Percentiles rank a stretch among this genome's conserved stretches.
phyloP scores from a whole-genome alignment of 2,888 invertebrate genomes.

The Cheilosia vulpina region DNA sequence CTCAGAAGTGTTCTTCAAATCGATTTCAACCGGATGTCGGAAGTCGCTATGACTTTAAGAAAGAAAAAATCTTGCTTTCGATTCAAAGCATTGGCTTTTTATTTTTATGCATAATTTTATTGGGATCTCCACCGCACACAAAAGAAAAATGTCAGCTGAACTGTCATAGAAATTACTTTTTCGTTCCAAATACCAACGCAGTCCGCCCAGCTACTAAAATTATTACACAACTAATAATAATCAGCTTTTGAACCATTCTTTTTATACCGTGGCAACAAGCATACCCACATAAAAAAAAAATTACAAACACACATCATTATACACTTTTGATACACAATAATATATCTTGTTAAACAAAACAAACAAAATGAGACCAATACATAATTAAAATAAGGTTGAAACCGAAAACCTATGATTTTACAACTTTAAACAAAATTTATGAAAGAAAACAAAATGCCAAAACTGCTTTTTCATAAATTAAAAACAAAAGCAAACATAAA shows the following conservation, averaged over 20 bases:
- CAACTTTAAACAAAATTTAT: conserved; percentile 1
- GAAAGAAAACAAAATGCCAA: conserved; percentile 33
- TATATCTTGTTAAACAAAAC: conserved; percentile 59
- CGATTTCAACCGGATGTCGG: no score
- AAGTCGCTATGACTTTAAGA: no score
- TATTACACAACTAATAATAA: conserved; percentile 13
- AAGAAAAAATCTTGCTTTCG: no score
- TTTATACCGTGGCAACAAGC: conserved; percentile 62
- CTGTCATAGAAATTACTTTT: not conserved
- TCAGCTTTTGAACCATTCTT: conserved; percentile 59
- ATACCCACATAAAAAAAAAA: conserved; percentile 21
- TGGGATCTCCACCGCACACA: no score
- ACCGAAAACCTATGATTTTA: conserved; percentile 29
- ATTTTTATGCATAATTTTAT: no score
- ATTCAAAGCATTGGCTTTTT: no score
- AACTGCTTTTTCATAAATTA: conserved; percentile 36
- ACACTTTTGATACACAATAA: conserved; percentile 72
- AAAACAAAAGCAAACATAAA: conserved; percentile 9
- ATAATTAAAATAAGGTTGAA: conserved; percentile 40
- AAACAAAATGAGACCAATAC: conserved; percentile 68
- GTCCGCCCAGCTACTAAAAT: conserved; percentile 21
- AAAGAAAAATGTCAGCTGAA: no score
- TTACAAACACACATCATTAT: conserved; percentile 66
- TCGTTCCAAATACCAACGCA: conserved; percentile 22
- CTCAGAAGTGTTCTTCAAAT: no score